Percentiles rank a stretch among this genome's conserved stretches.
These are phyloP conservation scores for Hyles lineata DNA, from an alignment of 2,888 invertebrate species.

Conservation along the genomic window DNA sequence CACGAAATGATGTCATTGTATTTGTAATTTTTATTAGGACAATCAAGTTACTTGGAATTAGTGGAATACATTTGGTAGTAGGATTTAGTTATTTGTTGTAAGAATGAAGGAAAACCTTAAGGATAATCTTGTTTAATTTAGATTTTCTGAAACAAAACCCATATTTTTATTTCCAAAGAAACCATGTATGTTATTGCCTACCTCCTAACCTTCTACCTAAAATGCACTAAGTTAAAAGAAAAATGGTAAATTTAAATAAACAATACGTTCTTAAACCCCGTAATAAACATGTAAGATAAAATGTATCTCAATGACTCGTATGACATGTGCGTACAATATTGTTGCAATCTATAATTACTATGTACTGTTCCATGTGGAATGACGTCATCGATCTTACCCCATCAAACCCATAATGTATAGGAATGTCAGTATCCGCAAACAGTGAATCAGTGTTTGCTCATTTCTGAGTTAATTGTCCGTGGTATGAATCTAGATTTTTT, in stretches of 20 bases:
- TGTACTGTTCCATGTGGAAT: neutral
- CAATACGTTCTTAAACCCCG: neutral
- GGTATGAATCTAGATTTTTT: conserved; percentile 21
- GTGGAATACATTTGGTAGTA: too few species aligned
- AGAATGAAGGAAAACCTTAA: too few species aligned
- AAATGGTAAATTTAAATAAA: neutral
- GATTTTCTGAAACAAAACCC: too few species aligned
- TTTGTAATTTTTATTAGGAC: too few species aligned
- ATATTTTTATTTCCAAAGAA: too few species aligned
- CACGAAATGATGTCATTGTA: too few species aligned
- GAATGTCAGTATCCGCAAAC: neutral
- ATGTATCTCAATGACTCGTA: neutral
- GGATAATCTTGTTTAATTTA: too few species aligned
- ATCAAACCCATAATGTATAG: neutral
- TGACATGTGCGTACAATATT: neutral
- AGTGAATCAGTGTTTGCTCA: conserved; percentile 32
- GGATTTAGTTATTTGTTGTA: too few species aligned
- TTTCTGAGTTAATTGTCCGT: conserved; percentile 24
- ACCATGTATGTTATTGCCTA: too few species aligned
- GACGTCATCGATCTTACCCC: conserved; percentile 17
- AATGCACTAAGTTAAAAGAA: too few species aligned
- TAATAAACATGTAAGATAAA: neutral
- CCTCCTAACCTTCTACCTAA: too few species aligned
- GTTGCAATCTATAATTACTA: neutral
- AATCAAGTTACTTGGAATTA: too few species aligned